Conservation (phyloP, 2,113 vertebrate genomes). For the Zosterops hypoxanthus region DNA sequence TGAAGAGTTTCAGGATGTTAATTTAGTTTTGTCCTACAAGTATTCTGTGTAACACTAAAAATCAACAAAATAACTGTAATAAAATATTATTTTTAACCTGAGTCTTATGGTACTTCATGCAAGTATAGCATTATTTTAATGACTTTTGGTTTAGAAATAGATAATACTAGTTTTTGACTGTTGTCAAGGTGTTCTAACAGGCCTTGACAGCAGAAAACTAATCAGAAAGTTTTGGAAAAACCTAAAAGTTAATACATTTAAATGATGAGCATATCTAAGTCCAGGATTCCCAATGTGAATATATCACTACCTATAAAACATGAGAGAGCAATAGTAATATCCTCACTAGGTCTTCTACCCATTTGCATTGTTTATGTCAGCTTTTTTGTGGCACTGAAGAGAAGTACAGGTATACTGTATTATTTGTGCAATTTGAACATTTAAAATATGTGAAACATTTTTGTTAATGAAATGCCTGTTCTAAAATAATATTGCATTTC, state of each 20-base stretch:
- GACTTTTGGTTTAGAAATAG: background rate
- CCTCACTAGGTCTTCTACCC: background rate
- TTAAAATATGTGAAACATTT: background rate
- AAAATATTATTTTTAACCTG: background rate
- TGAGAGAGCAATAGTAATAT: background rate
- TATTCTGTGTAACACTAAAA: background rate
- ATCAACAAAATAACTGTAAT: background rate
- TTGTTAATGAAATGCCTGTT: background rate
- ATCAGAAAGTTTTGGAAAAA: background rate
- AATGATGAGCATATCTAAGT: background rate
- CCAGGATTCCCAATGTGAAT: background rate
- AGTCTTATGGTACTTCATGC: background rate
- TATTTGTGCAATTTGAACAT: background rate
- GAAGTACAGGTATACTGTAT: background rate
- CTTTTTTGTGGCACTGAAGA: background rate
- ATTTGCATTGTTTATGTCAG: background rate
- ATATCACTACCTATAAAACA: background rate
- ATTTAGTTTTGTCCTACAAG: background rate
- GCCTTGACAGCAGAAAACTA: background rate
- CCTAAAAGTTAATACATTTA: background rate
- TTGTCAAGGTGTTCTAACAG: background rate
- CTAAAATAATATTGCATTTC: background rate
- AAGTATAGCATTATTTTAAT: background rate
- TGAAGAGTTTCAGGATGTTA: accelerated
- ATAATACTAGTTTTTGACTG: background rate